Evolutionary conservation across 1,140 invertebrate species (phyloP).

Genomic region (Danaus melanippus): DNA sequence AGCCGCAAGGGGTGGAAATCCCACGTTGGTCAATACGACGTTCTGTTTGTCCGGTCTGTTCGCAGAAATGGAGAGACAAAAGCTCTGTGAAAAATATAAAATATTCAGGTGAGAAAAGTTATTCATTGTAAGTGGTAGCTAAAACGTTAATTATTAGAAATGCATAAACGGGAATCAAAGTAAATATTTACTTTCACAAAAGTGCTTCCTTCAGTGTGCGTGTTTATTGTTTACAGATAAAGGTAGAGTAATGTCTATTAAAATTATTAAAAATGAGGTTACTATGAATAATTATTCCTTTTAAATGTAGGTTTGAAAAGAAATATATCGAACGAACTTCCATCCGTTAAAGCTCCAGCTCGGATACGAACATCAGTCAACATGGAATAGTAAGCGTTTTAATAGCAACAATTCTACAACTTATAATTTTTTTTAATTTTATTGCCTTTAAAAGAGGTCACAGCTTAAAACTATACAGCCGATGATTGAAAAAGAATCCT

Average conservation of each 20-base stretch:
- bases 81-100: slow-evolving; percentile 50
- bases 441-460: not conserved
- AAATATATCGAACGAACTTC: slow-evolving; percentile 43
- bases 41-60: slow-evolving; percentile 58
- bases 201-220: not conserved
- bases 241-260: too few species aligned
- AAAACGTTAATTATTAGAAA: too few species aligned
- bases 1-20: slow-evolving; percentile 24
- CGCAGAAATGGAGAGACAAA: slow-evolving; percentile 58
- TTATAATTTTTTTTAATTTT: slow-evolving; percentile 11
- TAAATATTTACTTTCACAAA: not conserved
- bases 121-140: not conserved
- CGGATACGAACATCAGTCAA: slow-evolving; percentile 40
- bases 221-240: too few species aligned
- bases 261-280: not conserved
- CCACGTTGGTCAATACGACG: slow-evolving; percentile 60
- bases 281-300: slow-evolving; percentile 4
- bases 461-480: too few species aligned
- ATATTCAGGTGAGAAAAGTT: slow-evolving; percentile 39
- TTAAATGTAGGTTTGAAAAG: slow-evolving; percentile 48
- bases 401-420: too few species aligned
- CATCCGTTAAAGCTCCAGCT: slow-evolving; percentile 55
- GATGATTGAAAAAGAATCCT: too few species aligned
- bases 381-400: slow-evolving; percentile 39
- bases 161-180: too few species aligned